phyloP scores from a whole-genome alignment of 2,888 invertebrate genomes.

The Bellardia bayeri region DNA sequence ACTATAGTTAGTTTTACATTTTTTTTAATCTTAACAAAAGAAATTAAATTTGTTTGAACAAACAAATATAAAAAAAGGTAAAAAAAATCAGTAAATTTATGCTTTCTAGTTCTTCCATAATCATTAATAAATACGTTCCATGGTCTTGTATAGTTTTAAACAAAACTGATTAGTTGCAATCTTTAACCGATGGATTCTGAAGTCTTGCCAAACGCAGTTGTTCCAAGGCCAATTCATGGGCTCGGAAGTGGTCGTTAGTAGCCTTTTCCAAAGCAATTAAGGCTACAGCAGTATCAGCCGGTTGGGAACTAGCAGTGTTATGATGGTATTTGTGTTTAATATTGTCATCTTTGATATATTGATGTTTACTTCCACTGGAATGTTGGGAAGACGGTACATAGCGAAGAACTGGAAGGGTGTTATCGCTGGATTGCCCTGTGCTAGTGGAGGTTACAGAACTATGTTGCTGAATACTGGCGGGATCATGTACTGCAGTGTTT shows the following conservation, averaged over 20 bases:
- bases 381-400: conserved; percentile 47
- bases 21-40: conserved; percentile 53
- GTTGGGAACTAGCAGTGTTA: conserved; percentile 32
- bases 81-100: conserved; percentile 69
- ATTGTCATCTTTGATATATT: conserved; percentile 49
- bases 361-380: conserved; percentile 41
- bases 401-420: conserved; percentile 5
- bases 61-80: conserved; percentile 37
- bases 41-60: conserved; percentile 25
- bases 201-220: conserved; percentile 80
- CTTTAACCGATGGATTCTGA: conserved; percentile 73
- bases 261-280: conserved; percentile 78
- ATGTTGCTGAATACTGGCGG: neutral
- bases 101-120: conserved; percentile 26
- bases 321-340: conserved; percentile 30
- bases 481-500: neutral
- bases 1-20: conserved; percentile 47
- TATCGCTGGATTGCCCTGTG: neutral
- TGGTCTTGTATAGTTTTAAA: neutral
- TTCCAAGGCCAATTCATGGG: conserved; percentile 81
- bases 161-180: conserved; percentile 63
- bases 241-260: conserved; percentile 80
- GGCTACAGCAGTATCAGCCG: conserved; percentile 59
- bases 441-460: neutral
- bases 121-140: neutral